Evolutionary conservation across 1,140 invertebrate species (phyloP).

Genomic region (Diprion similis): DNA sequence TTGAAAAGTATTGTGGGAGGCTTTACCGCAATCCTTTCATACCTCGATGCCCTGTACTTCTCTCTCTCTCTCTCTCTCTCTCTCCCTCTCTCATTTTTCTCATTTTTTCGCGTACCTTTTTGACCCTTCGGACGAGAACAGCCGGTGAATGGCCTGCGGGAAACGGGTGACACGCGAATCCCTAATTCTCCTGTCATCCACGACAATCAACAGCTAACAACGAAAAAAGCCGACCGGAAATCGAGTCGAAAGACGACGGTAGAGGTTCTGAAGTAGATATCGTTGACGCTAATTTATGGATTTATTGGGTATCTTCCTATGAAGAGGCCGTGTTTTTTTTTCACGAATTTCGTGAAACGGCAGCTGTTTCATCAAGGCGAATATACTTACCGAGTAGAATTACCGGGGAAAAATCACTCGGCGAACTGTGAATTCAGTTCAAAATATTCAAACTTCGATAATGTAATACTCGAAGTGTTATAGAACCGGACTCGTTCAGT

Average conservation of each 20-base stretch:
- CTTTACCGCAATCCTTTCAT: slow-evolving; percentile 17
- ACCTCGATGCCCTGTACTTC: slow-evolving; percentile 18
- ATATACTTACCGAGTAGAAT: no score
- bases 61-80: not conserved
- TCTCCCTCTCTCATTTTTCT: no score
- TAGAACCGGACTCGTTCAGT: not conserved
- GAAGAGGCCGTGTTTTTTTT: no score
- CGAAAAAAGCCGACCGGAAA: no score
- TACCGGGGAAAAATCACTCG: no score
- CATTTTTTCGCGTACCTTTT: not conserved
- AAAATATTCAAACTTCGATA: not conserved
- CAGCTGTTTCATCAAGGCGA: no score
- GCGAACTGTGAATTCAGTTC: not conserved
- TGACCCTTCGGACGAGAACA: not conserved
- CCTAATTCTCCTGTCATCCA: not conserved
- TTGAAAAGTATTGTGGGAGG: slow-evolving; percentile 24
- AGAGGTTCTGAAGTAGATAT: no score
- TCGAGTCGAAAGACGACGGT: no score
- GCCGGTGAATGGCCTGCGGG: not conserved
- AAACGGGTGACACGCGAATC: not conserved
- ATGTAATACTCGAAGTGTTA: not conserved
- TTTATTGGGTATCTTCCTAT: no score
- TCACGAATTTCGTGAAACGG: no score
- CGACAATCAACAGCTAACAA: no score
- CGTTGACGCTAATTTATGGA: no score